Base-by-base conservation (phyloP, 2,113 vertebrate species). In the Percina caprodes region DNA sequence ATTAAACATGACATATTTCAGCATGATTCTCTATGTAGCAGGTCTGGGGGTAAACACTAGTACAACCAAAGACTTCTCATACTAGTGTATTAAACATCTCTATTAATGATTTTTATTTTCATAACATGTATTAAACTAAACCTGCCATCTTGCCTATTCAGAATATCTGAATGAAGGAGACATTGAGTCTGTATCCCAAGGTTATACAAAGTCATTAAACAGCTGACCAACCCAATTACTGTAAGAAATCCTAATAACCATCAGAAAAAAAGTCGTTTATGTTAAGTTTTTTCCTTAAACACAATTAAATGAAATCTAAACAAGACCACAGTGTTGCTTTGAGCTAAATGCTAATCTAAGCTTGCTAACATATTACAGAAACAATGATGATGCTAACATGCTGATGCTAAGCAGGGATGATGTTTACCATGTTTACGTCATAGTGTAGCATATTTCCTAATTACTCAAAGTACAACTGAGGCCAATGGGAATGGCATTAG, bases 1-100 rank as follows among this genome's bases (percentile, higher is more conserved):
- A 87, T 69, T 83, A 59, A 84, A 77, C 24, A 69, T 73, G n/a
- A 67, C 75, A 16, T 35, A 49, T 76, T 73, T 67, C 5, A 3
- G 35, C 18, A 5, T 12, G 63, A 4, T 66, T 77, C 21, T 76
- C 42, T 35, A n/a, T 19, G 12, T 18, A 42, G 48, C 15, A 69
- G 51, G 54, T 68, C 16, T 65, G 24, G 6, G 13, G 30, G 2
- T 13, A 46, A 46, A 42, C 54, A 54, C 19, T 13, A 46, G 11
- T 14, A 48, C 42, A 80, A 33, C 39, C 59, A 35, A 42, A 55
- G 45, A 51, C 1, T 13, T 24, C 30, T 55, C 8, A 42, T 6
- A 5, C 16, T 58, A 11, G 60, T 62, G 16, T 58, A 11, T 72
- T 58, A 11, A 68, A 63, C 14, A 26, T 69, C 1, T 85, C 12